phyloP scores from a whole-genome alignment of 2,797 vertebrate genomes.

The Onychomys leucogaster region DNA sequence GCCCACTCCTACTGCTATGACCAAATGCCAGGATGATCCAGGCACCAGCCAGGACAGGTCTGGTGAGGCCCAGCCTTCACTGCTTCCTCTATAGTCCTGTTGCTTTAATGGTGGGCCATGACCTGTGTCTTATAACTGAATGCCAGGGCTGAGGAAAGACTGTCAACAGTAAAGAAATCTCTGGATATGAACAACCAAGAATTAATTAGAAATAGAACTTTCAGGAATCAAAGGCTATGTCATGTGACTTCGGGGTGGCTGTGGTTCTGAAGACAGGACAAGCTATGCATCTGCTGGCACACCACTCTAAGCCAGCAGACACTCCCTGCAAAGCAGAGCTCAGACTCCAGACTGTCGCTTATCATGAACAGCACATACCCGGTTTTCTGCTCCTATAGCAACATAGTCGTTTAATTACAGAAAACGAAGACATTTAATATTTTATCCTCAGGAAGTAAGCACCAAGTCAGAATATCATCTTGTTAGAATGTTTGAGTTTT shows the following conservation, averaged over 20 bases:
- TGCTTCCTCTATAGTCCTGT: too few species aligned
- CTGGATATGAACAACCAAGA: neutral
- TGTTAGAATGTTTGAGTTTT: conserved; percentile 21
- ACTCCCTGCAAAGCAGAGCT: too few species aligned
- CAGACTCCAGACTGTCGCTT: too few species aligned
- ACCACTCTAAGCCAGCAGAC: neutral
- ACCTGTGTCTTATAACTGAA: neutral
- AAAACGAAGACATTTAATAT: neutral
- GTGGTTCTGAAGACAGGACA: neutral
- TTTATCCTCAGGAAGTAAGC: neutral
- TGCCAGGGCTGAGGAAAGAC: neutral
- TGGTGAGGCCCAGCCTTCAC: neutral
- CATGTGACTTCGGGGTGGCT: neutral
- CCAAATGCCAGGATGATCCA: too few species aligned
- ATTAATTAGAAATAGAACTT: neutral
- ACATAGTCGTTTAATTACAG: neutral
- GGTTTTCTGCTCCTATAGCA: neutral
- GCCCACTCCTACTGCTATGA: neutral
- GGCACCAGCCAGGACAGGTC: too few species aligned
- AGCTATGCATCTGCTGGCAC: too few species aligned
- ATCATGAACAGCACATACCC: neutral
- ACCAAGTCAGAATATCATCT: neutral
- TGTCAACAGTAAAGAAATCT: neutral
- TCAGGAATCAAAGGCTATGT: neutral
- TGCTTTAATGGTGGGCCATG: too few species aligned